Evolutionary conservation across 1,140 invertebrate genomes (phyloP), one percentile per base, ranked within the genome.

Genomic region (Littorina saxatilis): DNA sequence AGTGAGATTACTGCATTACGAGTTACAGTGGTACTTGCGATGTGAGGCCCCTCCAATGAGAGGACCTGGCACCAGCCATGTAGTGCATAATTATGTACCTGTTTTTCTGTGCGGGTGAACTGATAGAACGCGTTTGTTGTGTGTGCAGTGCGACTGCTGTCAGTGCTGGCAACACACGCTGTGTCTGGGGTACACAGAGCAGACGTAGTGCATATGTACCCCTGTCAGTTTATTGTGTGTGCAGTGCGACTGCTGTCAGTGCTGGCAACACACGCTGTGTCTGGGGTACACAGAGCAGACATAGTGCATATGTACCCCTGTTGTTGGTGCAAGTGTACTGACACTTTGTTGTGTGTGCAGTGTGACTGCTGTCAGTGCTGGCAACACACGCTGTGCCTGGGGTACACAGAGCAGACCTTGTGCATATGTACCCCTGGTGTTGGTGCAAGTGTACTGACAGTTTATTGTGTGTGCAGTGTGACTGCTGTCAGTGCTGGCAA

Each of bases 281-380:
- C 96, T 97, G 90, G 95, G 95, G 68, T 97, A 98, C 81, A 94
- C 96, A 81, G 94, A 94, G n/a, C 27, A 55, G 0, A 50, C n/a
- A 35, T 32, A 63, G 13, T 7, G 7, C 2, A 23, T 66, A 35
- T 40, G 37, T 27, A 11, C 17, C 7, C 27, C 27, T 61, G 58
- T 23, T 98, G 97, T 89, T 92, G 52, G 68, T 61, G 58, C 43
- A 9, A 17, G 43, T 23, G 50, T 13, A 23, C 58, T 11, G 7
- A 29, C 27, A 23, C 20, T 61, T 9, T 61, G 58, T 61, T 73
- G 70, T 73, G 32, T 72, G 66, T 75, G 74, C 95, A 99, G 94
- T 99, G 98, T 92, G 98, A 99, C 90, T 93, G 98, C 32, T 98
- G 97, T 88, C 92, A 98, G 17, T 97, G 96, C 90, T 99, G 97